phyloP scores from a whole-genome alignment of 1,140 invertebrate genomes.

The Macrobrachium nipponense region DNA sequence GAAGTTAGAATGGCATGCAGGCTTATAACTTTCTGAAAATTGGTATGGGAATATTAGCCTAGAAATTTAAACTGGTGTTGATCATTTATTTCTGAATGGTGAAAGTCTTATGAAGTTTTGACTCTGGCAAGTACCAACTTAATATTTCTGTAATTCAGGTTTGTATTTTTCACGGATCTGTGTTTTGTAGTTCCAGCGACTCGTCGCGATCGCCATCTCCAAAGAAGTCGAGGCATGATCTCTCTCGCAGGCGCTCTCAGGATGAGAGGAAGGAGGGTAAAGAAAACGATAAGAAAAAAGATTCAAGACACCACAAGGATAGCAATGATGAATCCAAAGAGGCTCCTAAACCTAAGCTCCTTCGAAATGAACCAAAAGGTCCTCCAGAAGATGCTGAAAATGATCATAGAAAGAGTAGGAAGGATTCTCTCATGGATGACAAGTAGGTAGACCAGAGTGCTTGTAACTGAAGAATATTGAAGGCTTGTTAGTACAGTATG shows the following conservation, averaged over 20 bases:
- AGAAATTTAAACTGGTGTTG: too few relatives aligned
- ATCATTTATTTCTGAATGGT: too few relatives aligned
- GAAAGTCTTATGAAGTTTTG: not conserved
- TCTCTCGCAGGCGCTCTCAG: not conserved
- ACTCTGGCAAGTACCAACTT: not conserved
- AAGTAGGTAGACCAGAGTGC: slow-evolving; percentile 14
- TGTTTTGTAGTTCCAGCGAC: not conserved
- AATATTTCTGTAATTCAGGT: too few relatives aligned
- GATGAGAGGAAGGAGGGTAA: slow-evolving; percentile 27
- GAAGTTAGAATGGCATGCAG: too few relatives aligned
- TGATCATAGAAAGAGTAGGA: slow-evolving; percentile 20
- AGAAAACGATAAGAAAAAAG: not conserved
- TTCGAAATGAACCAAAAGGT: slow-evolving; percentile 38
- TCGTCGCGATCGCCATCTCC: slow-evolving; percentile 33
- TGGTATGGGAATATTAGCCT: too few relatives aligned
- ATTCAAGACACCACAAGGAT: slow-evolving; percentile 1
- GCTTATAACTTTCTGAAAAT: too few relatives aligned
- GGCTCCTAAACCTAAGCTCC: slow-evolving; percentile 7
- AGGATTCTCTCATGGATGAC: slow-evolving; percentile 6
- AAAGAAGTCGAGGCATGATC: slow-evolving; percentile 5
- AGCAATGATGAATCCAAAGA: slow-evolving; percentile 14
- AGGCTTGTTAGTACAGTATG: too few relatives aligned
- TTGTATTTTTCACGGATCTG: too few relatives aligned
- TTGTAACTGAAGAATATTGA: too few relatives aligned
- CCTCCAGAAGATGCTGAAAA: not conserved